These are phyloP conservation scores for Enoplosus armatus DNA, from an alignment of 2,797 vertebrate genomes.

Conservation along the genomic window DNA sequence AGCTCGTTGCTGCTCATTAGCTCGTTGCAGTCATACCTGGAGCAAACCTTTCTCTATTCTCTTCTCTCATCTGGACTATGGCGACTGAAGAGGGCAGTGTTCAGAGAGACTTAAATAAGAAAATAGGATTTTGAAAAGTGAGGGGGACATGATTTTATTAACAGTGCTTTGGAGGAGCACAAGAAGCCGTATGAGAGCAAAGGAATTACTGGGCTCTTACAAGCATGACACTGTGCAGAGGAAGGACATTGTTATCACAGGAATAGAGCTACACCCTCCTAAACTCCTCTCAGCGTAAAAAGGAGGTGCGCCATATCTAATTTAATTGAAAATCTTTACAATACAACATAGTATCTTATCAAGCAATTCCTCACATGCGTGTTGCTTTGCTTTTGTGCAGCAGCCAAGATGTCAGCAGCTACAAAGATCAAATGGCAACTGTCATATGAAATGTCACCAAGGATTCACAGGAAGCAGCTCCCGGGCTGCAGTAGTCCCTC, in stretches of 20 bases:
- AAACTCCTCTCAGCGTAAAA: too few species aligned
- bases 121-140: background rate
- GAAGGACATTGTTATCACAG: background rate
- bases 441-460: conserved; percentile 24
- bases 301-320: too few species aligned
- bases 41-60: background rate
- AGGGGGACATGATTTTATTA: background rate
- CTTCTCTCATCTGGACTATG: background rate
- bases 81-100: background rate
- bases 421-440: conserved; percentile 34
- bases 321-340: background rate
- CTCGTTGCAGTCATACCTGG: too few species aligned
- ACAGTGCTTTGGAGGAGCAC: background rate
- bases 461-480: conserved; percentile 15
- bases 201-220: background rate
- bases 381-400: conserved; percentile 10
- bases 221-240: background rate
- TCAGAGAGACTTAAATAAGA: background rate
- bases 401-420: conserved; percentile 26
- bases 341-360: background rate
- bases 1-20: too few species aligned
- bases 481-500: conserved; percentile 1
- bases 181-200: background rate
- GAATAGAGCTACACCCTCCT: background rate
- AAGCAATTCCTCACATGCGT: background rate